Evolutionary conservation across 2,797 vertebrate genomes (phyloP), one percentile per base, ranked within the genome.

Genomic region (Syngnathus acus): DNA sequence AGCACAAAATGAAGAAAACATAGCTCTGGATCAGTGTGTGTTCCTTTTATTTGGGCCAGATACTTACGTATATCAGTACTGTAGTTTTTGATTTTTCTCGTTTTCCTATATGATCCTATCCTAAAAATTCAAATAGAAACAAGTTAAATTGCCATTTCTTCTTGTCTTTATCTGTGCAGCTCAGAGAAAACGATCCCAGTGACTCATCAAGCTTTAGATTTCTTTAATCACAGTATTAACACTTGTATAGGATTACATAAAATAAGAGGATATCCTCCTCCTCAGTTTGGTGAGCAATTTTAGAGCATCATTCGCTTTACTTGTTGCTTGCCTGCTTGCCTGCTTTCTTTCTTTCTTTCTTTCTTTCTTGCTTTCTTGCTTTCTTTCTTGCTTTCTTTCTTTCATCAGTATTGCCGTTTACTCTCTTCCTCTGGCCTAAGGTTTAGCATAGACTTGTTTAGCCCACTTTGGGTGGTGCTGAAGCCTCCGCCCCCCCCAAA

Each of bases 181-280:
- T 62, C 17, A 42, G 60, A 40, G 39, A 42, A 38, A 17, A 43
- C 42, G 60, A 62, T 62, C 39, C 39, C 39, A 39, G 60, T 61
- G 59, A 43, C 39, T 62, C 38, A 21, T 11, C 16, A 10, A 2
- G 53, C 10, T 13, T 26, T 32, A 32, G 2, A 32, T 13, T 55
- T 55, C 9, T 2, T 40, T 40, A 40, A 50, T 7, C 60, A 40
- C 4, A 4, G 38, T 62, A 11, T 38, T 42, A 42, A 39, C 11
- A 42, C 17, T 62, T 40, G 19, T 39, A 42, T n/a, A 62, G 16
- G 38, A 40, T 62, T 62, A 17, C 8, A 38, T 43, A 5, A 40
- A 62, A 62, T n/a, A 62, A 32, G 26, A 32, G 26, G 26, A 62
- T 40, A 43, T 62, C 39, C 38, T 62, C 39, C 53, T 11, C 60